Base-by-base conservation (phyloP, 2,797 vertebrate genomes). In the Gastrophryne carolinensis region DNA sequence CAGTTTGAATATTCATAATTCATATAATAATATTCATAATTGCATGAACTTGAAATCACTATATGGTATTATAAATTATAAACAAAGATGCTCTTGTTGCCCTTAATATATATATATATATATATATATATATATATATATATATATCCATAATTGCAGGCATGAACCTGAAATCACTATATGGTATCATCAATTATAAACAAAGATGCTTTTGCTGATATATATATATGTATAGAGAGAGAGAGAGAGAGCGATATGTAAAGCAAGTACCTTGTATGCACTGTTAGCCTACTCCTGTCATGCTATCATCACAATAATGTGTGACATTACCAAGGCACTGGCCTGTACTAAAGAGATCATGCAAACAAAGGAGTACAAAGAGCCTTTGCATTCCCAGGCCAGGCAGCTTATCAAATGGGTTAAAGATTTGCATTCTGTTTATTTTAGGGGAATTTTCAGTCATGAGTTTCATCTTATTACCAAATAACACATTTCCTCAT, bases 401-500 rank as follows among this genome's bases (percentile, higher is more conserved):
- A 57, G 61, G 11, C 68, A 58, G 52, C 63, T 65, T 78, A 72
- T 71, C 52, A 57, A 72, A 72, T 72, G 52, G 41, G 68, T 65
- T 66, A 60, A 64, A 72, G 75, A 78, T 78, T 78, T 78, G 75
- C 75, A 72, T 78, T 72, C 23, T 72, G 68, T 72, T 78, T 72
- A 78, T 78, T 72, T 72, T 72, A 72, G 68, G n/a, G 39, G 52
- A 50, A 72, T 72, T 72, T 72, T 72, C 52, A 58, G 30, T 71
- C 68, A 66, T 66, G 61, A 54, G 53, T 49, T 32, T 41, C 53
- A 78, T 27, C 52, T 70, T 72, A 49, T 72, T 72, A 65, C 69
- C 44, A 78, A 58, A 78, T 44, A 66, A 56, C 61, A 60, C 24
- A 58, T 70, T 78, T 78, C 68, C 75, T 78, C 75, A 66, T 71